Conservation (phyloP, 1,140 invertebrate genomes). For the Apis florea region DNA sequence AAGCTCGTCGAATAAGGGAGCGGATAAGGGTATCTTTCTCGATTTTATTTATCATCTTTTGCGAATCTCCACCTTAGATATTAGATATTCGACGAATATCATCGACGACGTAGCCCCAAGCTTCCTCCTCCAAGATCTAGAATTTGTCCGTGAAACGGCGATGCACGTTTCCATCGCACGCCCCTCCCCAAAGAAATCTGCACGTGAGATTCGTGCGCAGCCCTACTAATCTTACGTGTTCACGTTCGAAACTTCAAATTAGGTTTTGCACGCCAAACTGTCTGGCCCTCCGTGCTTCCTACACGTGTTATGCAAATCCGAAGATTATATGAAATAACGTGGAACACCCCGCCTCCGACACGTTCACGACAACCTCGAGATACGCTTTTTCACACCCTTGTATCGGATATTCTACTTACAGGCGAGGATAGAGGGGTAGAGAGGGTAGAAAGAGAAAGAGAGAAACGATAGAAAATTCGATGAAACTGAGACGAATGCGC, state of each 20-base stretch:
- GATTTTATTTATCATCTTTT: too few relatives aligned
- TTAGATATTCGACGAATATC: constrained; percentile 75
- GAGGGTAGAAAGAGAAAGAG: too few relatives aligned
- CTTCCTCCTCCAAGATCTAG: constrained; percentile 22
- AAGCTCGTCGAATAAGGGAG: too few relatives aligned
- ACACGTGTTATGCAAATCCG: constrained; percentile 37
- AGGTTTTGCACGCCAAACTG: constrained; percentile 41
- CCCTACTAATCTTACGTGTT: constrained; percentile 43
- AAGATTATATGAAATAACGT: constrained; percentile 41
- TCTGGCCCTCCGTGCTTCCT: constrained; percentile 1
- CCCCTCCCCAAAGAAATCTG: constrained; percentile 41
- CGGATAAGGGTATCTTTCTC: too few relatives aligned
- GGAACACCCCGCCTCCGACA: constrained; percentile 8
- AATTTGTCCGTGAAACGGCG: constrained; percentile 46
- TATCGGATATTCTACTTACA: background rate
- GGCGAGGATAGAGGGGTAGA: too few relatives aligned
- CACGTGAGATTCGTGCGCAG: constrained; percentile 34
- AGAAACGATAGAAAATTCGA: background rate
- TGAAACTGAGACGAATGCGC: background rate
- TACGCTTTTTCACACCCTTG: constrained; percentile 30
- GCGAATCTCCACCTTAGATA: constrained; percentile 36
- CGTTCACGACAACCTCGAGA: constrained; percentile 6
- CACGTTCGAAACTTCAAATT: constrained; percentile 26
- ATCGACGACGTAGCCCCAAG: too few relatives aligned
- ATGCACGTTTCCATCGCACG: constrained; percentile 4